A percentile compares a stretch with the other conserved stretches of the same genome.
These are phyloP conservation scores for Calidris pugnax DNA, from an alignment of 2,113 vertebrate genomes.

Conservation along the genomic window DNA sequence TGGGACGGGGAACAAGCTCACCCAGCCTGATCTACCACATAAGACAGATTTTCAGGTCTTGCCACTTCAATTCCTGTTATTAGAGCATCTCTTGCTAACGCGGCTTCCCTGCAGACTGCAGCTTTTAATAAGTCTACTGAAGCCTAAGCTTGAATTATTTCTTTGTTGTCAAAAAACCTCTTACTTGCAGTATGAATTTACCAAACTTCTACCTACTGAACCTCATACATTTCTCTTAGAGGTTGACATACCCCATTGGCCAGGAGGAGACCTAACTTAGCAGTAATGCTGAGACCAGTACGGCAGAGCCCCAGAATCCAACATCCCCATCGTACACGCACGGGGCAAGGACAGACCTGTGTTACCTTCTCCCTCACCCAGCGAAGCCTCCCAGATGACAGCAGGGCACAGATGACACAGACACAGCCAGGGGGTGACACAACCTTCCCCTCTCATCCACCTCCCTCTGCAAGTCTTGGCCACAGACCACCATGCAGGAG, in stretches of 20 bases:
- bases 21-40: not conserved
- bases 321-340: not conserved
- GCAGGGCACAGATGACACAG: not conserved
- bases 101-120: not conserved
- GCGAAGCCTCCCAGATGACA: not conserved
- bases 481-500: not conserved
- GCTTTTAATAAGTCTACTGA: not conserved
- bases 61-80: not conserved
- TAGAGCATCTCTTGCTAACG: not conserved
- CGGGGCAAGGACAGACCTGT: not conserved
- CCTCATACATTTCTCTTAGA: not conserved
- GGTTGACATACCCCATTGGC: not conserved
- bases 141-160: not conserved
- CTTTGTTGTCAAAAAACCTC: not conserved
- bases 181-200: not conserved
- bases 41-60: not conserved
- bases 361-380: not conserved
- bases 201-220: not conserved
- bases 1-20: not conserved
- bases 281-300: not conserved
- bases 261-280: no score
- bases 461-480: not conserved
- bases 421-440: no score
- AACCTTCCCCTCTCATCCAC: not conserved
- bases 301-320: not conserved